phyloP scores from a whole-genome alignment of 2,797 vertebrate species.

The Urocyon cinereoargenteus region DNA sequence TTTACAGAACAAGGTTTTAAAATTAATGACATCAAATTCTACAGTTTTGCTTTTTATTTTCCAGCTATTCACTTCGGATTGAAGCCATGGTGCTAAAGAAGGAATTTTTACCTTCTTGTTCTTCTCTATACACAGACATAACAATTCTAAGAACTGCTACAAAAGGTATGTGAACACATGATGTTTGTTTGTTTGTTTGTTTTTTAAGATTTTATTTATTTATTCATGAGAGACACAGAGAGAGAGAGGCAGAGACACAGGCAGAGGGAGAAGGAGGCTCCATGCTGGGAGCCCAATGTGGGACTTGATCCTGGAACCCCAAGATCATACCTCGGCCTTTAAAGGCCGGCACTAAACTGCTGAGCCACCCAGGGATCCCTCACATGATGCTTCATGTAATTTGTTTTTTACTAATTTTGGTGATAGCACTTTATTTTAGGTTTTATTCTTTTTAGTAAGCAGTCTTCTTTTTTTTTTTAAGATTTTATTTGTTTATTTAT shows the following conservation, averaged over 20 bases:
- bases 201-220: too few relatives aligned
- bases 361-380: too few relatives aligned
- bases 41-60: slow-evolving; percentile 81
- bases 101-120: slow-evolving; percentile 94
- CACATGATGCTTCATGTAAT: slow-evolving; percentile 60
- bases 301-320: too few relatives aligned
- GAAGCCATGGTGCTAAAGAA: slow-evolving; percentile 97
- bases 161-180: slow-evolving; percentile 90
- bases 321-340: too few relatives aligned
- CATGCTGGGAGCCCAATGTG: too few relatives aligned
- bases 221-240: too few relatives aligned
- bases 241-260: too few relatives aligned
- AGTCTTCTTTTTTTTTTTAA: not conserved
- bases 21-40: slow-evolving; percentile 51
- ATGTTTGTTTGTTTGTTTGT: slow-evolving; percentile 12
- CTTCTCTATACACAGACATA: slow-evolving; percentile 93
- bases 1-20: slow-evolving; percentile 29
- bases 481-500: too few relatives aligned
- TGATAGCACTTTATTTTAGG: slow-evolving; percentile 74
- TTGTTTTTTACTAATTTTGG: slow-evolving; percentile 82
- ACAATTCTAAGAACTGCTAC: slow-evolving; percentile 93
- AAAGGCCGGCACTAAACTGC: too few relatives aligned
- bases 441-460: not conserved
- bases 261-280: too few relatives aligned
- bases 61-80: slow-evolving; percentile 95